Conservation (phyloP, 1,140 invertebrate species). For the Drosophila lowei region DNA sequence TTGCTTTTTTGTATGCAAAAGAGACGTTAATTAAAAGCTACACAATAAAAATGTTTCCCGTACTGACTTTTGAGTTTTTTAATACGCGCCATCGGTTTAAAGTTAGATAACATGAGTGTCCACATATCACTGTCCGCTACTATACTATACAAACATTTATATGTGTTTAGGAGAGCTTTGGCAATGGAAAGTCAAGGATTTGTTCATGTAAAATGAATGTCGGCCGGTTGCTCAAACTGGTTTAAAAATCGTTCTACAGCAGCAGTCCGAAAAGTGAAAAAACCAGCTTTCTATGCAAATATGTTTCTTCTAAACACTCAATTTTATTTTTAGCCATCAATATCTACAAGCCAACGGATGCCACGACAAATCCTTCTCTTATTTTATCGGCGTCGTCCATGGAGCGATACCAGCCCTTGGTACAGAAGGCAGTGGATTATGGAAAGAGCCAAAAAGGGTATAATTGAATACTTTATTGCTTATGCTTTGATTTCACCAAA, state of each 20-base stretch:
- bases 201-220: conserved; percentile 47
- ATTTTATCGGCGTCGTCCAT: conserved; percentile 96
- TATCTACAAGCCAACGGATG: conserved; percentile 99
- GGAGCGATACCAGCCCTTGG: conserved; percentile 94
- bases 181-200: conserved; percentile 24
- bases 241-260: conserved; percentile 6
- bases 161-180: background rate
- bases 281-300: too few relatives aligned
- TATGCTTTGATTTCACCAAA: background rate
- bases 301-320: background rate
- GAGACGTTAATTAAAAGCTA: too few relatives aligned
- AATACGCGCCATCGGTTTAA: too few relatives aligned
- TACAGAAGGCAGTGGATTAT: conserved; percentile 95
- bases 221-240: conserved; percentile 16
- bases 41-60: too few relatives aligned
- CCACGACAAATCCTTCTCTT: conserved; percentile 99
- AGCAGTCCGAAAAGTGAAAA: conserved; percentile 16
- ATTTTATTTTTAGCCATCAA: conserved; percentile 91
- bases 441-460: conserved; percentile 89
- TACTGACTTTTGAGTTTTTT: too few relatives aligned
- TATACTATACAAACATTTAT: too few relatives aligned
- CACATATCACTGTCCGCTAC: too few relatives aligned
- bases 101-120: too few relatives aligned
- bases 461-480: background rate
- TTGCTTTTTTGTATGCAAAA: too few relatives aligned